Conservation (phyloP, 2,797 vertebrate species). For the Hippoglossus hippoglossus region DNA sequence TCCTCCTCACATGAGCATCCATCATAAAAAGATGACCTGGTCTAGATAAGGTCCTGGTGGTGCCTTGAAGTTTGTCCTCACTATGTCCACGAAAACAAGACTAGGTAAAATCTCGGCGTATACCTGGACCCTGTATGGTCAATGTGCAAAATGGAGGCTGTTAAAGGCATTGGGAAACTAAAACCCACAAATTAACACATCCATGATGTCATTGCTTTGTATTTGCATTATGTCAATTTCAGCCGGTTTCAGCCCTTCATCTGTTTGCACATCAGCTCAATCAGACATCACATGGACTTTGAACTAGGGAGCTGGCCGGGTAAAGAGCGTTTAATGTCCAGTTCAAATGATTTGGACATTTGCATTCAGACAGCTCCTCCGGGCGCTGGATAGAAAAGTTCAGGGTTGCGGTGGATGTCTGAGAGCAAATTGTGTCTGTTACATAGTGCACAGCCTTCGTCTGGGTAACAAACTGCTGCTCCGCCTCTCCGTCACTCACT, state of each 20-base stretch:
- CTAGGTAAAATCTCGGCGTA: background rate
- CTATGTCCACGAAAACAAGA: slow-evolving; percentile 8
- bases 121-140: background rate
- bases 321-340: background rate
- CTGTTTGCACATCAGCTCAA: background rate
- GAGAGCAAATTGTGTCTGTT: background rate
- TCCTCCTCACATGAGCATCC: slow-evolving; percentile 63
- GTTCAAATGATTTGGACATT: background rate
- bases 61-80: slow-evolving; percentile 25
- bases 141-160: background rate
- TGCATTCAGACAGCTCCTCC: background rate
- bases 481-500: background rate
- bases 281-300: background rate
- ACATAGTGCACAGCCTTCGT: background rate
- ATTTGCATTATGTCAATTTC: background rate
- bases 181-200: background rate
- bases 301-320: background rate
- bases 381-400: background rate
- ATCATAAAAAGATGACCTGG: slow-evolving; percentile 56
- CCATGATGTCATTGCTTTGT: background rate
- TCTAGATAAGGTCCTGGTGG: slow-evolving; percentile 48
- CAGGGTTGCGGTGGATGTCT: background rate
- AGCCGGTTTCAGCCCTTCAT: background rate
- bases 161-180: background rate
- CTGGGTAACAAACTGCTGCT: background rate